These are phyloP conservation scores for Misgurnus mizolepis DNA, from an alignment of 2,113 vertebrate genomes.

Conservation along the genomic window DNA sequence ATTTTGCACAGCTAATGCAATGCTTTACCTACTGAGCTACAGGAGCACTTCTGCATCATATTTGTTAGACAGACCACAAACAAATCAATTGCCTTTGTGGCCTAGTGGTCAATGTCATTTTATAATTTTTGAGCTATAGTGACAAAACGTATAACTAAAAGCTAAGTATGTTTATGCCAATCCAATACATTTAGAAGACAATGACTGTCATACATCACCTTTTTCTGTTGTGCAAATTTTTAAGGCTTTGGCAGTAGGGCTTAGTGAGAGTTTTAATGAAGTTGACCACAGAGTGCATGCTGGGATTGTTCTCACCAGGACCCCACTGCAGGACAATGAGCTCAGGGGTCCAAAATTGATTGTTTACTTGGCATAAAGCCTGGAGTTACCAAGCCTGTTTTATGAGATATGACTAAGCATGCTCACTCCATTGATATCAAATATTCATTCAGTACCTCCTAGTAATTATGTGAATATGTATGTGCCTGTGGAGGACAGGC, in stretches of 20 bases:
- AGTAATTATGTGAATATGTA: slow-evolving; percentile 35
- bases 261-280: not conserved
- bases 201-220: not conserved
- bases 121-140: too few species aligned
- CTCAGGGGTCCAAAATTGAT: slow-evolving; percentile 39
- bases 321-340: not conserved
- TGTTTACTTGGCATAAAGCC: slow-evolving; percentile 45
- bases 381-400: slow-evolving; percentile 46
- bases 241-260: not conserved
- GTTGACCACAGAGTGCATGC: slow-evolving; percentile 12
- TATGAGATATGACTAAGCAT: slow-evolving; percentile 48
- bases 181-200: not conserved
- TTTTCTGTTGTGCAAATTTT: not conserved
- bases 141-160: not conserved
- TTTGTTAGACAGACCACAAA: not conserved
- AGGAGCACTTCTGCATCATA: not conserved
- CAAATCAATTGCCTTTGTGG: too few species aligned
- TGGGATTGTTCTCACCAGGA: slow-evolving; percentile 29
- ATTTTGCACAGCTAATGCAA: too few species aligned
- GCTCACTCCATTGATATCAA: slow-evolving; percentile 38
- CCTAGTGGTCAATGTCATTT: too few species aligned
- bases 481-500: not conserved
- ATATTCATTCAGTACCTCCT: slow-evolving; percentile 39
- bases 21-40: too few species aligned
- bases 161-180: not conserved